Percentiles rank a stretch among this genome's conserved stretches.
phyloP scores from a whole-genome alignment of 2,888 invertebrate species.

The Eupithecia subumbrata region DNA sequence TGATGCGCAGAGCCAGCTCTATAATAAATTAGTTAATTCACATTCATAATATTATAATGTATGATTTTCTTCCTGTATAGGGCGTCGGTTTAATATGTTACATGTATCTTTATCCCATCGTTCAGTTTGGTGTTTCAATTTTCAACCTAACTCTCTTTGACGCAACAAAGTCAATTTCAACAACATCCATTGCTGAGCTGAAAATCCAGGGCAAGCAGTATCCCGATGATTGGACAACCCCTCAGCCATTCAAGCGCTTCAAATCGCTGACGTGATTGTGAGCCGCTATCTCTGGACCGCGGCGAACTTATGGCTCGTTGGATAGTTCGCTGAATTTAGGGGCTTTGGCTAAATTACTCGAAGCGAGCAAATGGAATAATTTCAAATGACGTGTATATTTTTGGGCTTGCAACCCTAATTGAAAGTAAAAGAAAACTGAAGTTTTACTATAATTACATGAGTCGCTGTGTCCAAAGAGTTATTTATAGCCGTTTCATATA shows the following conservation, averaged over 20 bases:
- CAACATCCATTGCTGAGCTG: constrained; percentile 5
- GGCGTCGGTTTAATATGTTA: no score
- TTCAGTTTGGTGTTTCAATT: neutral
- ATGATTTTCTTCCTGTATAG: neutral
- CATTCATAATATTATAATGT: no score
- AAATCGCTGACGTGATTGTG: constrained; percentile 25
- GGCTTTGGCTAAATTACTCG: neutral
- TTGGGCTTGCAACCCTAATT: neutral
- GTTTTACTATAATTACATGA: no score
- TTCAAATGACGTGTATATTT: neutral
- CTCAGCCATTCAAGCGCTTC: constrained; percentile 23
- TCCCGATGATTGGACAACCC: constrained; percentile 12
- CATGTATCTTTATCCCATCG: neutral
- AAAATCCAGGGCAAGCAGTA: constrained; percentile 9
- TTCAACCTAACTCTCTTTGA: neutral
- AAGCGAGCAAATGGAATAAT: neutral
- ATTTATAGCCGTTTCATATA: neutral
- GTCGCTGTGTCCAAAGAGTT: no score
- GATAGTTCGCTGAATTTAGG: constrained; percentile 1
- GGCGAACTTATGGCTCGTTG: constrained; percentile 17
- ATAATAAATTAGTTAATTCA: no score
- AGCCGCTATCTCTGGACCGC: constrained; percentile 19
- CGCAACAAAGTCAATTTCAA: constrained; percentile 4
- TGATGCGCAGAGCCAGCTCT: no score
- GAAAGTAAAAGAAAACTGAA: neutral